A percentile compares a stretch with the other conserved stretches of the same genome.
These are phyloP conservation scores for Axis porcinus DNA, from an alignment of 2,113 vertebrate species.

Conservation along the genomic window DNA sequence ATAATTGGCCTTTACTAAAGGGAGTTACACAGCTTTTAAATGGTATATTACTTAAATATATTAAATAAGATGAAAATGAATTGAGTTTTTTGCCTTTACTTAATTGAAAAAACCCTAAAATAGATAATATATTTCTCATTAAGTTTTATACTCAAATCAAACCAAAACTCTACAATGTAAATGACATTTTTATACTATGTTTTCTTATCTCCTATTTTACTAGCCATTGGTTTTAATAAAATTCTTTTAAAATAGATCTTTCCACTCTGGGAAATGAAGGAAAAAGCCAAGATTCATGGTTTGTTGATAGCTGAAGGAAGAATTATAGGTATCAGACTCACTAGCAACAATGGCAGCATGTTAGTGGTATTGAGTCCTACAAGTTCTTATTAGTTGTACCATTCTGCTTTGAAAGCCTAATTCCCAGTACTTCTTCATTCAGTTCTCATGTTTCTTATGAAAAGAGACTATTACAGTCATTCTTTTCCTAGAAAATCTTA, in stretches of 20 bases:
- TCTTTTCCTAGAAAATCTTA: not conserved
- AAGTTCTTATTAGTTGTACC: not conserved
- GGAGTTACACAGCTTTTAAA: slow-evolving; percentile 35
- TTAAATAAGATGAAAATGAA: not conserved
- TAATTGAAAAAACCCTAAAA: not conserved
- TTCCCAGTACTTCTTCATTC: not conserved
- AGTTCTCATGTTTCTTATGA: not conserved
- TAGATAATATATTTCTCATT: not conserved
- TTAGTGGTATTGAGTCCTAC: no score
- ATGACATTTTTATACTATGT: not conserved
- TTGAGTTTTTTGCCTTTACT: not conserved
- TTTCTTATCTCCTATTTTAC: not conserved
- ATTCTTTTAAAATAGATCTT: not conserved
- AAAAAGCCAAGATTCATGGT: not conserved
- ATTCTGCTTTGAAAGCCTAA: not conserved
- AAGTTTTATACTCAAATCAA: not conserved
- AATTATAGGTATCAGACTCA: not conserved
- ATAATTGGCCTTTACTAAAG: not conserved
- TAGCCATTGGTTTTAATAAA: not conserved
- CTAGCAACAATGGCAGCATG: not conserved
- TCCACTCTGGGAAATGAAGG: not conserved
- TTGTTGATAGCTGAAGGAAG: not conserved
- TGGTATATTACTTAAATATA: not conserved
- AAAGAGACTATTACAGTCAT: not conserved
- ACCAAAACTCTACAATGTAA: not conserved